phyloP scores from a whole-genome alignment of 1,140 invertebrate species.

The Acromyrmex charruanus region DNA sequence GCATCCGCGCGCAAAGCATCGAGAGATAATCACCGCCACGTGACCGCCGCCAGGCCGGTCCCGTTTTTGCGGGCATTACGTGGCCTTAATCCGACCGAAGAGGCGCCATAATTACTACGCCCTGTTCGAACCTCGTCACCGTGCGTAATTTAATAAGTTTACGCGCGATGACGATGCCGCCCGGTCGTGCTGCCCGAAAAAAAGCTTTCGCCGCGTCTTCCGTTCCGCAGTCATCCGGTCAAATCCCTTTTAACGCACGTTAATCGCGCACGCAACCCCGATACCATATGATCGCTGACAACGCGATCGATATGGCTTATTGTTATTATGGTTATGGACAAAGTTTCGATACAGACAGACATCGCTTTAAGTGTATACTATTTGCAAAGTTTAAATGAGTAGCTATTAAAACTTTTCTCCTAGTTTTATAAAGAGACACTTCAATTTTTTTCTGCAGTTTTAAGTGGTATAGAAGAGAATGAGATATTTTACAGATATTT shows the following conservation, averaged over 20 bases:
- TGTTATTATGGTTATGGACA: not conserved
- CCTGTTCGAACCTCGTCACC: slow-evolving; percentile 68
- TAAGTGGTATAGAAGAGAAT: not conserved
- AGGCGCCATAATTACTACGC: slow-evolving; percentile 76
- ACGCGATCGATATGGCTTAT: not conserved
- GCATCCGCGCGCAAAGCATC: slow-evolving; percentile 72
- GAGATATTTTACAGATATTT: not conserved
- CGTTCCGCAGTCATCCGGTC: slow-evolving; percentile 25
- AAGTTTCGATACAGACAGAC: not conserved
- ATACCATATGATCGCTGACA: slow-evolving; percentile 24
- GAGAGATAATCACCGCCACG: slow-evolving; percentile 78
- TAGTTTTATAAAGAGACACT: not conserved
- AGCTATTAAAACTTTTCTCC: not conserved
- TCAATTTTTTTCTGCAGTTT: not conserved
- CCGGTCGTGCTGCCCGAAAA: slow-evolving; percentile 31
- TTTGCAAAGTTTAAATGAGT: not conserved
- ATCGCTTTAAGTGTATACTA: not conserved
- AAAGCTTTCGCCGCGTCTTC: slow-evolving; percentile 30
- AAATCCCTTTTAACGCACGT: slow-evolving; percentile 48
- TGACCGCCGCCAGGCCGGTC: slow-evolving; percentile 70
- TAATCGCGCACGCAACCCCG: slow-evolving; percentile 49
- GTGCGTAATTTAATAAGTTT: slow-evolving; percentile 70
- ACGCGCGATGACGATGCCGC: slow-evolving; percentile 53
- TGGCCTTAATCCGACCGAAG: slow-evolving; percentile 74
- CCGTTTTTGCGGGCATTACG: slow-evolving; percentile 76